phyloP scores from a whole-genome alignment of 1,140 invertebrate genomes.

The Lepidurus packardi region DNA sequence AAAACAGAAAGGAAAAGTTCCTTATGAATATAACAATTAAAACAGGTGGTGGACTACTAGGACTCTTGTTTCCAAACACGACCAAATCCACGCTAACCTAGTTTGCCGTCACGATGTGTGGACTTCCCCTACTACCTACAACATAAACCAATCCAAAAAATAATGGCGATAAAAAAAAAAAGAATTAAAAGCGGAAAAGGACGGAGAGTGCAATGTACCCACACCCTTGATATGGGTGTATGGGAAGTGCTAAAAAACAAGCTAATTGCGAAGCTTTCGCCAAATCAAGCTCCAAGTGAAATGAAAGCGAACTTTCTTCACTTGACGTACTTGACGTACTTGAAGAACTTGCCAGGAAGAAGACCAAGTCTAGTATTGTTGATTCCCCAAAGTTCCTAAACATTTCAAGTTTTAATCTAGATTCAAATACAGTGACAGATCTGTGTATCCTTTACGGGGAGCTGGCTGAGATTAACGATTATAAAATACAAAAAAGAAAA shows the following conservation, averaged over 20 bases:
- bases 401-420: background rate
- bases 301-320: background rate
- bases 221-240: background rate
- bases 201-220: background rate
- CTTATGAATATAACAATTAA: conserved; percentile 2
- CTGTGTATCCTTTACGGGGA: background rate
- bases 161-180: background rate
- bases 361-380: background rate
- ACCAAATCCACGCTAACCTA: conserved; percentile 2
- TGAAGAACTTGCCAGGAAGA: too few species aligned
- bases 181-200: background rate
- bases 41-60: conserved; percentile 2
- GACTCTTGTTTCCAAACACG: conserved; percentile 7
- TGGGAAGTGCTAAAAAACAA: background rate
- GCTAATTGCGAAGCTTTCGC: background rate
- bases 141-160: background rate
- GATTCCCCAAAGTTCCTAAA: background rate
- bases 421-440: background rate
- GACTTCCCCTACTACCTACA: background rate
- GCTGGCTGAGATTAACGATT: background rate
- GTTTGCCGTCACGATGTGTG: background rate
- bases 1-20: background rate
- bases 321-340: too few species aligned
- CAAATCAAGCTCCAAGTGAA: background rate
- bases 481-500: background rate